phyloP scores from a whole-genome alignment of 2,888 invertebrate genomes.

The Cepaea hortensis region DNA sequence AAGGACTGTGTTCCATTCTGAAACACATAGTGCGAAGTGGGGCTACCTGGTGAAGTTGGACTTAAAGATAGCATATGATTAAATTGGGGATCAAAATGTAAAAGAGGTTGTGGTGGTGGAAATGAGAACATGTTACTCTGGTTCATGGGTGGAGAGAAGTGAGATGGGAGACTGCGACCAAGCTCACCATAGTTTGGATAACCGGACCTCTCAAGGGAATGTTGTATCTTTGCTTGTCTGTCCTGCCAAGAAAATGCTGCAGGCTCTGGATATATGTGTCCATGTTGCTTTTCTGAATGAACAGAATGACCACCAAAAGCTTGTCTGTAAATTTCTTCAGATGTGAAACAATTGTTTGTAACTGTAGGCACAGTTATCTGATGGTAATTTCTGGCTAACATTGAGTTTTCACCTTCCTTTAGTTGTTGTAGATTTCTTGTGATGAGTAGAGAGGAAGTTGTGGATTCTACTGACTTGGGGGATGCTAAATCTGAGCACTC shows the following conservation, averaged over 20 bases:
- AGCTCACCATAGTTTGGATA: not conserved
- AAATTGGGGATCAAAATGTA: not conserved
- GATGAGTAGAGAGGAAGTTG: not conserved
- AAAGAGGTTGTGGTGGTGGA: constrained; percentile 20
- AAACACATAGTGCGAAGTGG: not conserved
- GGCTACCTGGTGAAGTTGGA: not conserved
- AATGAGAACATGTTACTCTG: not conserved
- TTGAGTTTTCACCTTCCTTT: constrained; percentile 42
- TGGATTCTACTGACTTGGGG: no score
- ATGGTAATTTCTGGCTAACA: constrained; percentile 60
- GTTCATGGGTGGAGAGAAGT: not conserved
- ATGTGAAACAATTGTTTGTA: constrained; percentile 62
- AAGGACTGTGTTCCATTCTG: not conserved
- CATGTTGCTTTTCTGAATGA: not conserved
- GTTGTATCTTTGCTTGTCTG: not conserved
- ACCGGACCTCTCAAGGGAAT: not conserved
- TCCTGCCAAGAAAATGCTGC: not conserved
- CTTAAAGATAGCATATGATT: not conserved
- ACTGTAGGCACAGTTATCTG: constrained; percentile 62
- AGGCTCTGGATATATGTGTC: not conserved
- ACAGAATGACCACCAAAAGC: constrained; percentile 57
- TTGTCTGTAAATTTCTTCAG: constrained; percentile 69
- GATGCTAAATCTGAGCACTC: not conserved
- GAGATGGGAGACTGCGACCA: no score
- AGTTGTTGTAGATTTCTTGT: constrained; percentile 46